Evolutionary conservation across 2,797 vertebrate genomes (phyloP).

Genomic region (Gadopsis marmoratus): DNA sequence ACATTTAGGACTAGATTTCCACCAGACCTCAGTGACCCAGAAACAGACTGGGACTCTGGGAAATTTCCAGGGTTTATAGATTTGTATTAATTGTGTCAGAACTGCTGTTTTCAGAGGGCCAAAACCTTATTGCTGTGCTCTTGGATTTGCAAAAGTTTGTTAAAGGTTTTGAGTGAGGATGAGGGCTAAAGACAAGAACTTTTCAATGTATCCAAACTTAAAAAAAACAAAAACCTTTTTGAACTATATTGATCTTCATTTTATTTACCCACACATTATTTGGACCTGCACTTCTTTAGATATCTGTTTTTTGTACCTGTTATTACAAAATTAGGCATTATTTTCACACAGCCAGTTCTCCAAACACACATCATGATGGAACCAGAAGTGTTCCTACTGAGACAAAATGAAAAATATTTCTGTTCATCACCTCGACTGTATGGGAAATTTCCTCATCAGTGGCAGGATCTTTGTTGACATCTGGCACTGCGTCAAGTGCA

Average conservation of each 20-base stretch:
- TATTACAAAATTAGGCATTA: background rate
- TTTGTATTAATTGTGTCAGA: background rate
- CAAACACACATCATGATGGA: background rate
- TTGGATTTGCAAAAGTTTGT: background rate
- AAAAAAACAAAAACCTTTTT: background rate
- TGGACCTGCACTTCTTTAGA: background rate
- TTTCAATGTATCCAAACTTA: background rate
- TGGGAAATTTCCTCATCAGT: background rate
- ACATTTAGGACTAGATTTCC: conserved; percentile 17
- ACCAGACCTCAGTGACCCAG: background rate
- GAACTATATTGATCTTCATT: background rate
- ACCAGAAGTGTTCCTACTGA: background rate
- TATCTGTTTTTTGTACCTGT: background rate
- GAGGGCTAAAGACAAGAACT: background rate
- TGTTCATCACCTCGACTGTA: conserved; percentile 22
- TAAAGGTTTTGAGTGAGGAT: background rate
- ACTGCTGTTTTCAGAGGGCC: background rate
- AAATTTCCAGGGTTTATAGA: background rate
- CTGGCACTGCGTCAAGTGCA: background rate
- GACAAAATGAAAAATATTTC: background rate
- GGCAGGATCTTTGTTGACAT: background rate
- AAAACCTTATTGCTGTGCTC: background rate
- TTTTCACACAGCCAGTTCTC: background rate
- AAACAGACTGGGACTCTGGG: background rate
- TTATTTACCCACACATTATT: background rate